phyloP scores from a whole-genome alignment of 2,113 vertebrate species.

The Galeopterus variegatus region DNA sequence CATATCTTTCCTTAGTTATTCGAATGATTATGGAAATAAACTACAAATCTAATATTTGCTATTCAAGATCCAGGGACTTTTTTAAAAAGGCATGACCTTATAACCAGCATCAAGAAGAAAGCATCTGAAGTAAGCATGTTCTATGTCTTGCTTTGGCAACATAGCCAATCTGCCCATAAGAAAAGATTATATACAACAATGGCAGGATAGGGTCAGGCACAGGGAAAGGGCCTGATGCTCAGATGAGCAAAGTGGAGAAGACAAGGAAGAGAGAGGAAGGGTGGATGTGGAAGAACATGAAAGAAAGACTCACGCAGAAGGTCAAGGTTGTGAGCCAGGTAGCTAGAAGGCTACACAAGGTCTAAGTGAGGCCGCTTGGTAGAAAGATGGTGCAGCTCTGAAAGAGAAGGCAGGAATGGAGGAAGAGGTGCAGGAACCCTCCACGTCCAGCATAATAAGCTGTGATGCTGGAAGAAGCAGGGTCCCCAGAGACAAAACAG shows the following conservation, averaged over 20 bases:
- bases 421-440: background rate
- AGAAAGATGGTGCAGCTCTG: background rate
- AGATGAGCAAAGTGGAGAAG: background rate
- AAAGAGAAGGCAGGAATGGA: background rate
- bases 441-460: background rate
- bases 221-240: background rate
- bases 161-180: background rate
- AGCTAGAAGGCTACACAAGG: background rate
- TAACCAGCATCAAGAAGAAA: background rate
- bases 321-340: background rate
- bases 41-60: background rate
- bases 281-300: background rate
- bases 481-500: background rate
- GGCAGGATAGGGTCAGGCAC: background rate
- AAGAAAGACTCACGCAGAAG: background rate
- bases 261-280: background rate
- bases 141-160: background rate
- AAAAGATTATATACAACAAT: background rate
- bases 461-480: background rate
- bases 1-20: background rate
- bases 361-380: background rate
- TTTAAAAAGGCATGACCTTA: background rate
- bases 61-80: background rate
- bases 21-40: background rate
- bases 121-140: background rate